Conservation (phyloP, 2,113 vertebrate genomes). For the Gnathonemus echidnorhynchus region DNA sequence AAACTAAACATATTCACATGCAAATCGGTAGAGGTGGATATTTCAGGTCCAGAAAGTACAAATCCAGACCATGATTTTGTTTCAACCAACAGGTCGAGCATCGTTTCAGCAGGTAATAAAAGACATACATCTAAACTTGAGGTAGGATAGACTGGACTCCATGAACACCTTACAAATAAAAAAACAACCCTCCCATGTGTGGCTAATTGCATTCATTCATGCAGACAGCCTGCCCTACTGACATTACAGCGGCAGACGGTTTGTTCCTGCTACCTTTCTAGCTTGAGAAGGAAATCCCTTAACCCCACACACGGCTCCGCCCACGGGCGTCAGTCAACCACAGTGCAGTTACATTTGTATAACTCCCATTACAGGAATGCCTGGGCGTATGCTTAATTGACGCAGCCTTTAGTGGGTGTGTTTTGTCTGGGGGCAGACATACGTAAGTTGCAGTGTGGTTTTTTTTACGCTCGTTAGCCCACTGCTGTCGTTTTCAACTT, state of each 20-base stretch:
- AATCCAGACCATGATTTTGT: too few relatives aligned
- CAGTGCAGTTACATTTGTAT: not conserved
- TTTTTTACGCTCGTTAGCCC: not conserved
- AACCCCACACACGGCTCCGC: not conserved
- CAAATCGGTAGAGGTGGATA: not conserved
- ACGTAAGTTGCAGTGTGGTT: not conserved
- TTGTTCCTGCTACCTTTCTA: not conserved
- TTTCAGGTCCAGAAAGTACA: too few relatives aligned
- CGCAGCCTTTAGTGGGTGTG: not conserved
- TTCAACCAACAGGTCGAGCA: too few relatives aligned
- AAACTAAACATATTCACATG: not conserved
- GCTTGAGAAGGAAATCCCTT: not conserved
- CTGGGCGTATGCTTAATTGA: not conserved
- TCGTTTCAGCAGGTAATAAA: not conserved
- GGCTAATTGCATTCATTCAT: not conserved
- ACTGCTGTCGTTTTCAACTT: not conserved
- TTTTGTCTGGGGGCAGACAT: not conserved
- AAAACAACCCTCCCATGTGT: not conserved
- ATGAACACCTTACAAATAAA: not conserved
- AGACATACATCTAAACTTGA: not conserved
- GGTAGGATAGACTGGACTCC: not conserved
- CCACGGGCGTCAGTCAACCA: not conserved
- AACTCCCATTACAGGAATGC: not conserved
- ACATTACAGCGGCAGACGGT: not conserved
- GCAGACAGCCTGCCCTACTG: not conserved